Evolutionary conservation across 2,888 invertebrate genomes (phyloP).

Genomic region (Dichetophora obliterata): DNA sequence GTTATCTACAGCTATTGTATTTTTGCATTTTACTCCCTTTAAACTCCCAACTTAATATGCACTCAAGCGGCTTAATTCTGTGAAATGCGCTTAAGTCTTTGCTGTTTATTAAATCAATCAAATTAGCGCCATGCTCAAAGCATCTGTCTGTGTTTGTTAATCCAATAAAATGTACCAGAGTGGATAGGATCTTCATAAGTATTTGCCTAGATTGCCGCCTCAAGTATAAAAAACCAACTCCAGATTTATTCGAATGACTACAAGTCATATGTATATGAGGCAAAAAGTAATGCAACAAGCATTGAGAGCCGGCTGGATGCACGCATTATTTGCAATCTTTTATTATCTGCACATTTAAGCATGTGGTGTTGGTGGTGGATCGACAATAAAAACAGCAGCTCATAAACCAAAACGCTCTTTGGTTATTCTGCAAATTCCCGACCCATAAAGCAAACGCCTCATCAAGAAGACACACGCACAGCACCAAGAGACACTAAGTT

Average conservation of each 20-base stretch:
- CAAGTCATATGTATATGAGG: too few relatives aligned
- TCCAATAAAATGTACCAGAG: not conserved
- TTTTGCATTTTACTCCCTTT: too few relatives aligned
- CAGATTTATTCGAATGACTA: too few relatives aligned
- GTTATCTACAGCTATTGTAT: too few relatives aligned
- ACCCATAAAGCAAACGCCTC: not conserved
- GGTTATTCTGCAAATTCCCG: not conserved
- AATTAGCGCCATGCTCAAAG: not conserved
- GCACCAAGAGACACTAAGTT: not conserved
- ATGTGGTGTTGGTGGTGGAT: too few relatives aligned
- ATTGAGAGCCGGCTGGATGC: not conserved
- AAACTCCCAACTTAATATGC: too few relatives aligned
- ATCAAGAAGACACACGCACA: not conserved
- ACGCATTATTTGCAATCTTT: constrained; percentile 11
- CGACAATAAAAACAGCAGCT: too few relatives aligned
- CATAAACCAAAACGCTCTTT: too few relatives aligned
- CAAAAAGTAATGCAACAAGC: too few relatives aligned
- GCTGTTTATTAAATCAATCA: constrained; percentile 14
- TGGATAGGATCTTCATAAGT: not conserved
- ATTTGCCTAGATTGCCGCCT: too few relatives aligned
- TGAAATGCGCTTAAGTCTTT: not conserved
- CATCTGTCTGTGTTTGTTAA: not conserved
- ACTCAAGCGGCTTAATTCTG: not conserved
- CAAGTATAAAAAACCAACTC: too few relatives aligned
- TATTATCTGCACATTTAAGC: too few relatives aligned